Evolutionary conservation across 1,140 invertebrate species (phyloP).

Genomic region (Drosophila sproati): DNA sequence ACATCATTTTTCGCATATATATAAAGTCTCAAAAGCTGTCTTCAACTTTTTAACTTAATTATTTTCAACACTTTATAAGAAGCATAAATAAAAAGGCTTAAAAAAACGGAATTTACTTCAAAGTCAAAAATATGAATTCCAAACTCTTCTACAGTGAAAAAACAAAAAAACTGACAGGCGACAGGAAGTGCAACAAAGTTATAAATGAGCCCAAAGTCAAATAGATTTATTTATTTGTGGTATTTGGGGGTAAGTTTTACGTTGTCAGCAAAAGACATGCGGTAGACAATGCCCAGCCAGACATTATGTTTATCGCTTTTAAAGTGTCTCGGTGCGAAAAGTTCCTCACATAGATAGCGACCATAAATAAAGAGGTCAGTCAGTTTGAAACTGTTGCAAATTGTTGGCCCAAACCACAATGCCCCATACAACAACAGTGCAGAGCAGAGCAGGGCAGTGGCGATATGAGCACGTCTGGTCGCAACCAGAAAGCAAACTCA

Average conservation of each 20-base stretch:
- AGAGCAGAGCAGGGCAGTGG: not conserved
- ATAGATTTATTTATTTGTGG: not conserved
- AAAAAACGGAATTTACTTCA: too few relatives aligned
- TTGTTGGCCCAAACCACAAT: conserved; percentile 57
- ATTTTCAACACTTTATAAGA: too few relatives aligned
- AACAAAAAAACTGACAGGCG: too few relatives aligned
- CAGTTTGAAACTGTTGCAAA: conserved; percentile 57
- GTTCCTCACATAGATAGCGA: conserved; percentile 25
- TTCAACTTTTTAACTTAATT: too few relatives aligned
- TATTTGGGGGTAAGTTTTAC: not conserved
- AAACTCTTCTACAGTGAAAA: too few relatives aligned
- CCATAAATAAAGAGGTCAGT: conserved; percentile 76
- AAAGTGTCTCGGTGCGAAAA: conserved; percentile 16
- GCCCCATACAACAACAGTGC: conserved; percentile 29
- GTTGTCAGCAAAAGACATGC: not conserved
- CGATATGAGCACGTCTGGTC: conserved; percentile 70
- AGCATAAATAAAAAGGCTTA: too few relatives aligned
- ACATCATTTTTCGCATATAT: too few relatives aligned
- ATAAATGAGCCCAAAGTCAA: too few relatives aligned
- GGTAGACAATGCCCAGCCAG: conserved; percentile 2
- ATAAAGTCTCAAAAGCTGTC: too few relatives aligned
- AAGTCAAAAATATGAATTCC: too few relatives aligned
- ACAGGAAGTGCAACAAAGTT: too few relatives aligned
- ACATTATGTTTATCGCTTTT: conserved; percentile 21
- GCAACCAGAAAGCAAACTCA: conserved; percentile 41